Evolutionary conservation across 30 jellyfish, hydroid and myxozoan species (phyloP), one percentile per base, ranked within the genome.

Genomic region (Mastigias papua): DNA sequence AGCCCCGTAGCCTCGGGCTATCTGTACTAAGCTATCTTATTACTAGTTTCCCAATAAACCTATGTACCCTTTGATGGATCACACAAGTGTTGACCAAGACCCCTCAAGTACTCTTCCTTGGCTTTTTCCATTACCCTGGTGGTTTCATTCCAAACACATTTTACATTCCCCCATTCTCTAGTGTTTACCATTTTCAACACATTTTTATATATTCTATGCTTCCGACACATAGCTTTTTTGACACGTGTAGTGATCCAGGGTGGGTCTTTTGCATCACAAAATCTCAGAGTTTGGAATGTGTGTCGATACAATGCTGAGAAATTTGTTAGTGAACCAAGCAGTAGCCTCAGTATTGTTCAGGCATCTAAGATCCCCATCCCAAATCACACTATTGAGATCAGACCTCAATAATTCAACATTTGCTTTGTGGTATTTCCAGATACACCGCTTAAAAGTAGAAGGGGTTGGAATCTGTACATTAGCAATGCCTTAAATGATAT

Each of bases 51-150:
- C 86, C 73, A 46, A 29, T 74, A 37, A 74, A 23, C 86, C 25
- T 74, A 11, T 74, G 25, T 37, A 74, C 86, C 86, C 73, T 74
- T 74, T 32, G 86, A 35, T 48, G 86, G 86, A 74, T 74, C 73
- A 48, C 86, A 35, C 73, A 74, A 48, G n/a, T 37, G 16, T 23
- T 74, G 28, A 48, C 86, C 86, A 60, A 74, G 86, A 46, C 73
- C 50, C 25, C 65, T 49, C n/a, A 74, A 49, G 22, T 20, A 74
- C 26, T 32, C 86, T 74, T 74, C 86, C 73, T 74, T 74, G 2
- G 86, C 86, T 68, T 37, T 34, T 4, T 48, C 86, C 37, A 74
- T 74, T 74, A 35, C 73, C 73, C 72, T 2, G 73, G 86, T 74
- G 73, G 86, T 48, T 74, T 74, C 73, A 74, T 74, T 22, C 73